These are phyloP conservation scores for Hybognathus amarus DNA, from an alignment of 2,797 vertebrate species.

Conservation along the genomic window DNA sequence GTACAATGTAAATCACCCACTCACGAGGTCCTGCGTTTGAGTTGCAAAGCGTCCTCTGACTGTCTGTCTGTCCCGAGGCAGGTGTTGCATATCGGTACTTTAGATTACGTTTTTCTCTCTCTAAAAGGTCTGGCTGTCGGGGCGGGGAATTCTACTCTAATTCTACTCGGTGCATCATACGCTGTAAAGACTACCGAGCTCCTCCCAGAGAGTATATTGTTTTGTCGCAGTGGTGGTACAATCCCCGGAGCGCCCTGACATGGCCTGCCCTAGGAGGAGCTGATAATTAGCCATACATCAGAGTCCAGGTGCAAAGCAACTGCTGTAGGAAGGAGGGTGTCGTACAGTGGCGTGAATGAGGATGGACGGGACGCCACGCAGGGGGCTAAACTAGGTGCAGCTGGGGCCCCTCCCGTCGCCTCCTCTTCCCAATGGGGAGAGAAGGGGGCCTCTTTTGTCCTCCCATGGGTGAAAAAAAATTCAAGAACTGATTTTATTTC, in stretches of 20 bases:
- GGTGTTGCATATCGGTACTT: constrained; percentile 76
- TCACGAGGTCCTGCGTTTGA: constrained; percentile 64
- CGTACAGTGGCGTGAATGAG: constrained; percentile 49
- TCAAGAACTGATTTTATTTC: constrained; percentile 66
- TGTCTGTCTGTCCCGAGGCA: constrained; percentile 74
- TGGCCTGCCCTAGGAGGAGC: constrained; percentile 71
- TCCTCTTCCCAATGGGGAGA: constrained; percentile 66
- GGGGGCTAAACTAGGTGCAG: constrained; percentile 70
- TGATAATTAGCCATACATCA: constrained; percentile 79
- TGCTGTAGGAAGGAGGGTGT: constrained; percentile 58
- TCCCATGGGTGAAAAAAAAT: constrained; percentile 61
- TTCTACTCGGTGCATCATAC: constrained; percentile 60
- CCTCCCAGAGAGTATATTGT: constrained; percentile 72
- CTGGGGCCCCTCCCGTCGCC: constrained; percentile 72
- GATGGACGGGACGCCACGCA: constrained; percentile 39
- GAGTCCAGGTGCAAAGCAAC: constrained; percentile 79
- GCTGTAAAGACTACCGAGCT: constrained; percentile 61
- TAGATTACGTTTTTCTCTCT: constrained; percentile 69
- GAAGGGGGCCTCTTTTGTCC: constrained; percentile 78
- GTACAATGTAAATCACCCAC: constrained; percentile 50
- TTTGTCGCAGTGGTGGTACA: constrained; percentile 67
- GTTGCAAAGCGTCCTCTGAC: constrained; percentile 69
- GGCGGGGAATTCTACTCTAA: constrained; percentile 59
- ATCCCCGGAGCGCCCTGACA: constrained; percentile 68
- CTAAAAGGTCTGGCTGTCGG: constrained; percentile 1